phyloP scores from a whole-genome alignment of 2,113 vertebrate species.

The Blennius ocellaris region DNA sequence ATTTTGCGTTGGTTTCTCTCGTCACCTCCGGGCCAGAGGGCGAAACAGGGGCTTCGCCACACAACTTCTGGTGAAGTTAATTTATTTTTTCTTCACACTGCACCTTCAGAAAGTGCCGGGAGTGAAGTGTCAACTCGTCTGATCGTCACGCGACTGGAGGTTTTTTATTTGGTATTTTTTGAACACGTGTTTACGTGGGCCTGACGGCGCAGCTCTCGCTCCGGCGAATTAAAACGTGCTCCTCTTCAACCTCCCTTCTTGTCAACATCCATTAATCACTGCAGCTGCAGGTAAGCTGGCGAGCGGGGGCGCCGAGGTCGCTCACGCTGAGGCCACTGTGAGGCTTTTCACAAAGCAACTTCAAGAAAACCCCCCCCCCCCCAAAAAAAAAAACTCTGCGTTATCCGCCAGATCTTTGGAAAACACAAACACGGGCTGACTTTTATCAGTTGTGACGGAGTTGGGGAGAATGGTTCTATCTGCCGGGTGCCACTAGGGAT shows the following conservation, averaged over 20 bases:
- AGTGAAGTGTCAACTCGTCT: not conserved
- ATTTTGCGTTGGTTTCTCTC: not conserved
- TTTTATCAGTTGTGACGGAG: constrained; percentile 47
- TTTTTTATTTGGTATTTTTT: constrained; percentile 28
- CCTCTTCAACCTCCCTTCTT: constrained; percentile 40
- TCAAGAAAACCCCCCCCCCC: too few species aligned
- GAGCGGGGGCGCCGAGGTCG: constrained; percentile 41
- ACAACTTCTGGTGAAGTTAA: too few species aligned
- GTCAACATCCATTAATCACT: constrained; percentile 63
- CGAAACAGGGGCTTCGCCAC: too few species aligned
- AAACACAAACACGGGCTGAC: constrained; percentile 34
- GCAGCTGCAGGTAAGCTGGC: constrained; percentile 38
- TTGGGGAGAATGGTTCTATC: constrained; percentile 26
- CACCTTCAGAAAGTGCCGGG: not conserved
- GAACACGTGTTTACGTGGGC: constrained; percentile 16
- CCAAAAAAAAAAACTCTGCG: not conserved
- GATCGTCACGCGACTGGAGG: not conserved
- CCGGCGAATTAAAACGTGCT: constrained; percentile 56
- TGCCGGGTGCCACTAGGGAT: constrained; percentile 51
- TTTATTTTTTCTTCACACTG: too few species aligned
- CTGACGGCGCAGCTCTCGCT: constrained; percentile 34
- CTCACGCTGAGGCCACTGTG: constrained; percentile 12
- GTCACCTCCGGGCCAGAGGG: too few species aligned
- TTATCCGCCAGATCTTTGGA: constrained; percentile 11
- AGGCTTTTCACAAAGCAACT: constrained; percentile 2